phyloP scores from a whole-genome alignment of 2,888 invertebrate species.

The Athalia circularis region DNA sequence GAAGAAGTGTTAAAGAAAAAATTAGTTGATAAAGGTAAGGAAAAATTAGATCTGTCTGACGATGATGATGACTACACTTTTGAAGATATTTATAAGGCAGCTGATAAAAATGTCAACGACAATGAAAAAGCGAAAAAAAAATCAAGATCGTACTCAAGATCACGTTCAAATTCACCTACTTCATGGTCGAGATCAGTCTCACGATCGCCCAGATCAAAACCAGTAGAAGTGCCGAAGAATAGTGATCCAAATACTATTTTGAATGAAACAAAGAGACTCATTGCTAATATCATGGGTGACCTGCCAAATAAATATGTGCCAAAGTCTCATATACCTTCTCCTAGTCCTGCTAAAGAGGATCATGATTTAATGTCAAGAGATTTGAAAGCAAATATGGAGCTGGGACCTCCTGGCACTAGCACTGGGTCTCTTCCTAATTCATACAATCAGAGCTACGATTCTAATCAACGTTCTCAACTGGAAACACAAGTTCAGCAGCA shows the following conservation, averaged over 20 bases:
- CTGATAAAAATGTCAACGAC: conserved; percentile 83
- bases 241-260: conserved; percentile 73
- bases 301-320: conserved; percentile 73
- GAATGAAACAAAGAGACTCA: conserved; percentile 78
- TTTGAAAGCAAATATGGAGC: conserved; percentile 18
- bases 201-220: conserved; percentile 57
- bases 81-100: conserved; percentile 88
- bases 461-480: conserved; percentile 47
- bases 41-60: conserved; percentile 79
- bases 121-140: conserved; percentile 79
- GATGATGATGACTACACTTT: conserved; percentile 90
- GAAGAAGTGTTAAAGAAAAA: conserved; percentile 62
- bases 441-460: conserved; percentile 59
- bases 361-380: conserved; percentile 20
- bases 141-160: conserved; percentile 65
- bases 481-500: conserved; percentile 39
- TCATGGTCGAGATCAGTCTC: conserved; percentile 62
- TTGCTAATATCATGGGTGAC: conserved; percentile 80
- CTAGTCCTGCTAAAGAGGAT: conserved; percentile 45
- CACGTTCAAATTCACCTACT: conserved; percentile 61
- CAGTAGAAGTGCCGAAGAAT: conserved; percentile 60
- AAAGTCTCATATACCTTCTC: conserved; percentile 59
- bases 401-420: conserved; percentile 29
- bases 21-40: conserved; percentile 68
- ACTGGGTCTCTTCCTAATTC: conserved; percentile 50